Conservation (phyloP, 2,888 invertebrate genomes). For the Plusia festucae region DNA sequence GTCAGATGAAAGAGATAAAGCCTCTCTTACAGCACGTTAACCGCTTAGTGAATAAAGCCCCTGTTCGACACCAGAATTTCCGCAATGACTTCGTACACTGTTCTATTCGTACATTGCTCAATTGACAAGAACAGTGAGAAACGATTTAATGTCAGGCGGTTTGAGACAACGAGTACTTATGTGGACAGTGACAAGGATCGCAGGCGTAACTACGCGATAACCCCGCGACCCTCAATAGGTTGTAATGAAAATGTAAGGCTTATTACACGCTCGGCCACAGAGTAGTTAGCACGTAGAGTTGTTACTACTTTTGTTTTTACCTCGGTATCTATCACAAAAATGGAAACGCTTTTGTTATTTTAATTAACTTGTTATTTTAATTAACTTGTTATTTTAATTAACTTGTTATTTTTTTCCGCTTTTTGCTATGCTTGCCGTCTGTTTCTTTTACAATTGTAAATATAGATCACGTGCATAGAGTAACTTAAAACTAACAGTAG, state of each 20-base stretch:
- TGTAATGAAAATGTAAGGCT: conserved; percentile 71
- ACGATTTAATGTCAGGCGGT: conserved; percentile 47
- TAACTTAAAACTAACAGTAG: too few species aligned
- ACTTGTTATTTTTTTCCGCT: too few species aligned
- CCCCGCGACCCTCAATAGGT: conserved; percentile 68
- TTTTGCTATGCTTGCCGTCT: too few species aligned
- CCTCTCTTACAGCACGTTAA: too few species aligned
- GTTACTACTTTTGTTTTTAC: not conserved
- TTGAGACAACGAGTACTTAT: conserved; percentile 65
- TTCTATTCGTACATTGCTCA: conserved; percentile 41
- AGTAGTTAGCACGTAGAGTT: conserved; percentile 29
- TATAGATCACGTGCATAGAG: too few species aligned
- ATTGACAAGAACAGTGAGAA: conserved; percentile 26
- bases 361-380: too few species aligned
- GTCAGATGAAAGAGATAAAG: too few species aligned
- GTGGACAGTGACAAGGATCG: conserved; percentile 74
- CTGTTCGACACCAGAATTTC: conserved; percentile 22
- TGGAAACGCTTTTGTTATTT: too few species aligned
- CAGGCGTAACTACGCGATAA: conserved; percentile 68
- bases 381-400: too few species aligned
- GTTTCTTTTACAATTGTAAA: too few species aligned
- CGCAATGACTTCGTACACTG: conserved; percentile 26
- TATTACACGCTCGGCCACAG: conserved; percentile 35
- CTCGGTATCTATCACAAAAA: too few species aligned
- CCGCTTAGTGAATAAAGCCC: too few species aligned